Percentiles rank a stretch among this genome's conserved stretches.
These are phyloP conservation scores for Lasioglossum albipes DNA, from an alignment of 1,140 invertebrate genomes.

Conservation along the genomic window DNA sequence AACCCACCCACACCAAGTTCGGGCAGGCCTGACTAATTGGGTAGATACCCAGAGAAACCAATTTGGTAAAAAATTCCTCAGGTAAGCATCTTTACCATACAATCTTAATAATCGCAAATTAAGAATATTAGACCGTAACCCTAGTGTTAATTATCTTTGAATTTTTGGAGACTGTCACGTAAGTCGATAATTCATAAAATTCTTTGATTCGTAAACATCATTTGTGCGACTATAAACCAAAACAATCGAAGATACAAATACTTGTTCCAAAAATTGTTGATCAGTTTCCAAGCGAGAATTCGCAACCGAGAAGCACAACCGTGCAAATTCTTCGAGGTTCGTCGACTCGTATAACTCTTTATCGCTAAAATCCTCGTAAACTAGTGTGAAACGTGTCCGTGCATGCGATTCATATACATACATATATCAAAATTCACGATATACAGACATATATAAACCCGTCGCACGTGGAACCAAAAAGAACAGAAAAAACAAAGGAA, in stretches of 20 bases:
- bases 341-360: slow-evolving; percentile 27
- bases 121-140: no score
- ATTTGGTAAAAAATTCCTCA: no score
- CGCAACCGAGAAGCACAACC: not conserved
- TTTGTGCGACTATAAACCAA: not conserved
- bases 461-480: slow-evolving; percentile 44
- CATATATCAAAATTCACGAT: slow-evolving; percentile 11
- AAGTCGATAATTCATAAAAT: no score
- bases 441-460: slow-evolving; percentile 31
- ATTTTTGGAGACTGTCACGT: no score
- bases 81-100: no score
- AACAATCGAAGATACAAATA: not conserved
- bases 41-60: no score
- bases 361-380: slow-evolving; percentile 37
- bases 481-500: slow-evolving; percentile 62
- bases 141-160: no score
- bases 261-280: not conserved
- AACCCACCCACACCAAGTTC: no score
- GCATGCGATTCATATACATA: slow-evolving; percentile 33
- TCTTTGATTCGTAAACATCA: not conserved
- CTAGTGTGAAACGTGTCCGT: slow-evolving; percentile 34
- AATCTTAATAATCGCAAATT: no score
- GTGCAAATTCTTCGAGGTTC: not conserved
- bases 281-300: not conserved
- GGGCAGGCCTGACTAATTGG: no score